Base-by-base conservation (phyloP, 2,888 invertebrate genomes). In the Eilema depressum region DNA sequence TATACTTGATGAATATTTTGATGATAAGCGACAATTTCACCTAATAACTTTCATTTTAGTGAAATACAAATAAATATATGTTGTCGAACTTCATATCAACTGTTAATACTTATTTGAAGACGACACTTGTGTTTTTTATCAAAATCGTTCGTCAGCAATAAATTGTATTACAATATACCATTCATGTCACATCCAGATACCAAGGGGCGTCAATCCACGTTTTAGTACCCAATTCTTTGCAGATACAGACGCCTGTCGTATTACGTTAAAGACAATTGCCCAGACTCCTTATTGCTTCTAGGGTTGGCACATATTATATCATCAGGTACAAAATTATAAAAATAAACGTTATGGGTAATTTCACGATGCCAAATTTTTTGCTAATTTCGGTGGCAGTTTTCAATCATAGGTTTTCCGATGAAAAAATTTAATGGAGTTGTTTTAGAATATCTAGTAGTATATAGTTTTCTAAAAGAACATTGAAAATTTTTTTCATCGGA, bases 211-310 rank as follows among this genome's bases (percentile, higher is more conserved):
- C 68, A 25, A 47, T 53, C 30, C 68, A 25, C 61, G 53, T 53
- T 61, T 67, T 67, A 68, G 53, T 68, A 68, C 62, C 47, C 30
- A 62, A 61, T 41, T 53, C 67, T 62, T 68, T 62, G 33, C 53
- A 53, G 53, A 62, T 62, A 61, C 69, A 71, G 70, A 75, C 66
- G 80, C 71, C 65, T 82, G 77, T 74, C 68, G 63, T 57, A 60
- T 73, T 71, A 76, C 28, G 72, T 76, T 68, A 74, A 61, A 56
- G 65, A 69, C 68, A 72, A 76, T 79, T 72, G 69, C 65, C 70
- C 69, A 79, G 79, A 76, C 74, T 76, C 71, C 73, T 70, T 65
- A 79, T 37, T 23, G n/a, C 25, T 73, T 70, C 70, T 17, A 67
- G 69, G 73, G 63, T 71, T 79, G 80, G 71, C 77, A 70, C 74